A percentile compares a stretch with the other conserved stretches of the same genome.
These are phyloP conservation scores for Nomada ruficornis DNA, from an alignment of 2,888 invertebrate genomes.

Conservation along the genomic window DNA sequence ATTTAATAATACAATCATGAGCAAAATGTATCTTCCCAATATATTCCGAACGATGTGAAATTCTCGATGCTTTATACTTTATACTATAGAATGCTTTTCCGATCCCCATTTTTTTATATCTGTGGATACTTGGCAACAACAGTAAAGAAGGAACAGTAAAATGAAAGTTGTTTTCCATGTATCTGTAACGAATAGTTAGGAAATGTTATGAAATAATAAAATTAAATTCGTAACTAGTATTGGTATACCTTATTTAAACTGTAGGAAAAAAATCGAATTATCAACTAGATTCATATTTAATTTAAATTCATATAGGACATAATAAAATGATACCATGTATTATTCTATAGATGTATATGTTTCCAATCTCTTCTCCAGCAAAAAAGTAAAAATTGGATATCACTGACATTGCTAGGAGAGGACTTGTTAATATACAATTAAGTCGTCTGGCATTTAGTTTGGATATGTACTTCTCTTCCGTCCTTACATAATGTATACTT, in stretches of 20 bases:
- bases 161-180: conserved; percentile 76
- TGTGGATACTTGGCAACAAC: conserved; percentile 86
- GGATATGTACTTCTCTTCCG: conserved; percentile 82
- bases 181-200: conserved; percentile 77
- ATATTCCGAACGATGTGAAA: background rate
- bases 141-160: conserved; percentile 85
- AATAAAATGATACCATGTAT: conserved; percentile 83
- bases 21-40: conserved; percentile 10
- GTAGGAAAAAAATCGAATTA: conserved; percentile 56
- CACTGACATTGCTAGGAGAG: conserved; percentile 91
- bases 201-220: no score
- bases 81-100: background rate
- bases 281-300: background rate
- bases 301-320: conserved; percentile 26
- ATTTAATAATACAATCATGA: conserved; percentile 44
- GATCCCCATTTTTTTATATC: conserved; percentile 81
- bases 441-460: conserved; percentile 86
- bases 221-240: no score
- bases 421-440: conserved; percentile 89
- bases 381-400: conserved; percentile 96
- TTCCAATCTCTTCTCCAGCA: conserved; percentile 90
- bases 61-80: background rate
- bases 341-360: conserved; percentile 88
- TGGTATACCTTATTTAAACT: no score
- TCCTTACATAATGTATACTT: conserved; percentile 84